These are phyloP conservation scores for Nudaria mundana DNA, from an alignment of 2,888 invertebrate genomes.

Conservation along the genomic window DNA sequence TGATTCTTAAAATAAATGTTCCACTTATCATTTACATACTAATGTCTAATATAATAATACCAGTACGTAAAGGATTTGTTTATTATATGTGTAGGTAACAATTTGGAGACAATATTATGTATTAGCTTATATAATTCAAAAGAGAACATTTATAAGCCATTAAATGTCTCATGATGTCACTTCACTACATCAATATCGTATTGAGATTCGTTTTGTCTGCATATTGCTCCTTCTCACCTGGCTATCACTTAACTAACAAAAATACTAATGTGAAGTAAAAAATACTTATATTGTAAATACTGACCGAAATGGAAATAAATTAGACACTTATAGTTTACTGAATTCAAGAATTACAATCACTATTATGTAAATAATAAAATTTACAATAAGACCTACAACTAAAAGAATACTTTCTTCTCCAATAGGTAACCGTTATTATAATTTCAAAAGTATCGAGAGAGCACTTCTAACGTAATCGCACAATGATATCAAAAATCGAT, in stretches of 20 bases:
- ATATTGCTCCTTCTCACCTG: conserved; percentile 62
- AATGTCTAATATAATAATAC: conserved; percentile 52
- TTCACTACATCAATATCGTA: conserved; percentile 12
- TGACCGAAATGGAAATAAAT: conserved; percentile 80
- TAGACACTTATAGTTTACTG: conserved; percentile 67
- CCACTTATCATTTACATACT: conserved; percentile 41
- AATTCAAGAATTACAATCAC: conserved; percentile 48
- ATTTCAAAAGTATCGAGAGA: conserved; percentile 75
- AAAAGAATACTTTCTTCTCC: conserved; percentile 79
- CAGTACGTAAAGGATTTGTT: conserved; percentile 43
- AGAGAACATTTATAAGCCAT: background rate
- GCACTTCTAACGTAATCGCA: conserved; percentile 75
- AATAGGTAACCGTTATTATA: conserved; percentile 78
- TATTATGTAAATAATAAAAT: conserved; percentile 68
- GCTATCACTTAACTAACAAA: conserved; percentile 53
- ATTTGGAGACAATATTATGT: background rate
- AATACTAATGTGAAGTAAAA: conserved; percentile 60
- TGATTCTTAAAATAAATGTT: conserved; percentile 45
- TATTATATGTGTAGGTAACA: conserved; percentile 28
- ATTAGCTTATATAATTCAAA: background rate
- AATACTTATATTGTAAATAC: conserved; percentile 79
- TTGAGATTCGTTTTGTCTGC: conserved; percentile 31
- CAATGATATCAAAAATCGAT: conserved; percentile 41
- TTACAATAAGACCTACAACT: conserved; percentile 70
- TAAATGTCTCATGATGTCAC: no score